Evolutionary conservation across 2,888 invertebrate species (phyloP).

Genomic region (Autographa gamma): DNA sequence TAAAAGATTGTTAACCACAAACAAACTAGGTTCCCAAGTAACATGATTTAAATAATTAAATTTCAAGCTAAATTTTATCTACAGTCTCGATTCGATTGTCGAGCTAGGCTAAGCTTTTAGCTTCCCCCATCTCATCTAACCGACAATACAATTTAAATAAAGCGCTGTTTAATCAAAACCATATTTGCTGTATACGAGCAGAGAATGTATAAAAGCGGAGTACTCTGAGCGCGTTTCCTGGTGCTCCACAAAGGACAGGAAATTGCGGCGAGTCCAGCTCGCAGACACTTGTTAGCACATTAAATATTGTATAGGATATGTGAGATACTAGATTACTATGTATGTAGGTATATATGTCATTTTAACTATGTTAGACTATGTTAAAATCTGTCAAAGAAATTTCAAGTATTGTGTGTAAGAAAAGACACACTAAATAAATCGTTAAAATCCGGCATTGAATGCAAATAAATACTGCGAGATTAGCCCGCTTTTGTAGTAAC

Average conservation of each 20-base stretch:
- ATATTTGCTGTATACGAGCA: not conserved
- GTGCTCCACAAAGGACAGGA: conserved; percentile 42
- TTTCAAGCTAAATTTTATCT: not conserved
- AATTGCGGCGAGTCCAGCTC: conserved; percentile 45
- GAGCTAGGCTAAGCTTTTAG: not conserved
- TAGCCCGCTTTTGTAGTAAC: no score
- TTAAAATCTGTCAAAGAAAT: no score
- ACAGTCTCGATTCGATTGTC: not conserved
- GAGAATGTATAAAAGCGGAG: not conserved
- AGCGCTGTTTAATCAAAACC: not conserved
- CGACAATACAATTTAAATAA: not conserved
- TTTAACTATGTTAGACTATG: not conserved
- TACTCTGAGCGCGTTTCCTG: conserved; percentile 35
- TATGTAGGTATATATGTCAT: not conserved
- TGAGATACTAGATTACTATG: not conserved
- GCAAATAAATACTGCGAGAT: no score
- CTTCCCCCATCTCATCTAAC: not conserved
- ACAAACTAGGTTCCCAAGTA: no score
- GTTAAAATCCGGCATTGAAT: no score
- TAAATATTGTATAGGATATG: not conserved
- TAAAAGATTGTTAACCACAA: no score
- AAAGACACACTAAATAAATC: no score
- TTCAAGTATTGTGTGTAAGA: no score
- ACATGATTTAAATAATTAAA: no score
- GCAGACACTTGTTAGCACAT: conserved; percentile 19